Percentiles rank a stretch among this genome's conserved stretches.
These are phyloP conservation scores for Stegophylla sp. DNA, from an alignment of 2,888 invertebrate species.

Conservation along the genomic window DNA sequence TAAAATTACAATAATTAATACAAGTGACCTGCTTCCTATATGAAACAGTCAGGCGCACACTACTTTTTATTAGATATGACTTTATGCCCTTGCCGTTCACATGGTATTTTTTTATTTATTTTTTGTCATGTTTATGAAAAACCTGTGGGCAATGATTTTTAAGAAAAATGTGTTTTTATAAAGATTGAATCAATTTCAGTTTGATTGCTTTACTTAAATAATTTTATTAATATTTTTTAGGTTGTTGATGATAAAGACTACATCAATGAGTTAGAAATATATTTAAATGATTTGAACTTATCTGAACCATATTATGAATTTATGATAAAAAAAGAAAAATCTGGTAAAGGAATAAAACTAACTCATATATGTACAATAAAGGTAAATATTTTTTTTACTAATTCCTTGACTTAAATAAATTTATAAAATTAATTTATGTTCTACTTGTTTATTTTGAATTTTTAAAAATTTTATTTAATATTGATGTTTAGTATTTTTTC, in stretches of 20 bases:
- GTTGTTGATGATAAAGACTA: constrained; percentile 22
- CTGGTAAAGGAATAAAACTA: constrained; percentile 29
- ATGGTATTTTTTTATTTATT: too few species aligned
- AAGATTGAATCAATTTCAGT: too few species aligned
- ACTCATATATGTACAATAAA: constrained; percentile 40
- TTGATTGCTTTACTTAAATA: neutral
- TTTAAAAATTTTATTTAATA: neutral
- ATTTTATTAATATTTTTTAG: constrained; percentile 11
- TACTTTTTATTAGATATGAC: too few species aligned
- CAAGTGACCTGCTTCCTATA: too few species aligned
- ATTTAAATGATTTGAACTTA: constrained; percentile 40
- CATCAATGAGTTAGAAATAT: constrained; percentile 28
- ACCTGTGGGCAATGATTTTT: too few species aligned
- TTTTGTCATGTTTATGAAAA: too few species aligned
- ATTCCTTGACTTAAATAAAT: too few species aligned
- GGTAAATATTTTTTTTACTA: neutral
- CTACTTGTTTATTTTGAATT: neutral
- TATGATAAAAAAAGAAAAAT: constrained; percentile 51
- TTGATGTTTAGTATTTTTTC: too few species aligned
- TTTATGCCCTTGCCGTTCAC: too few species aligned
- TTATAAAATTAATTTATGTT: neutral
- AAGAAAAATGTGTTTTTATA: too few species aligned
- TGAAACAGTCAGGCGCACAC: too few species aligned
- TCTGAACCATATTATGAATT: constrained; percentile 46
- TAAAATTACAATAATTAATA: too few species aligned